Evolutionary conservation across 2,888 invertebrate genomes (phyloP), one percentile per base, ranked within the genome.

Genomic region (Rotaria macrura): DNA sequence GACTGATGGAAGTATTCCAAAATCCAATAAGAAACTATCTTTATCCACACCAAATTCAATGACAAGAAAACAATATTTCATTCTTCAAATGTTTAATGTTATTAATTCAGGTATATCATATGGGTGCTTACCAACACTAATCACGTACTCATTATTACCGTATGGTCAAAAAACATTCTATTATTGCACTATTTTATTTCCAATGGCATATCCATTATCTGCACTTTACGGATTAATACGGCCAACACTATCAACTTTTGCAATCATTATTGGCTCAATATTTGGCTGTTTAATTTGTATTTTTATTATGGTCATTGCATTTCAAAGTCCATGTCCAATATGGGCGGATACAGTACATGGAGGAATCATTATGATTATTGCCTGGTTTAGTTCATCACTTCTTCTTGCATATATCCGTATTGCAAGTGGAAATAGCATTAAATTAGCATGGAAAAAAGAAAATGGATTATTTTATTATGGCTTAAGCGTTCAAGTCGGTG

Each of bases 141-240:
- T 38, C 5, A 57, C 84, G 2, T 84, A 65, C 47, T 84, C 84
- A n/a, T 17, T 57, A 25, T 84, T 84, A 84, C 84, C 84, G 7
- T 84, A 84, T 65, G 84, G 84, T 40, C 40, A 84, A 38, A 43
- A 65, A 40, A n/a, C 43, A 57, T 57, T 84, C 7, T 57, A 84
- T 29, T 65, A 57, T 38, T 84, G 57, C 4, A 47, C 1, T 65
- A 65, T 54, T 3, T 4, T 84, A 14, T 79, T 25, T 43, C 79
- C 79, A 25, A 6, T 43, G 25, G 25, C 79, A 9, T 43, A 79
- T 79, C 79, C 79, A 43, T 79, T 79, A 79, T 1, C 79, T n/a
- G 57, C 43, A 43, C 14, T 57, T 17, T 43, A 40, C 38, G 20
- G 25, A 65, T 40, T 25, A 47, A 14, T 65, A 38, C 43, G 40